These are phyloP conservation scores for Aphidius colemani DNA, from an alignment of 2,888 invertebrate genomes.

Conservation along the genomic window DNA sequence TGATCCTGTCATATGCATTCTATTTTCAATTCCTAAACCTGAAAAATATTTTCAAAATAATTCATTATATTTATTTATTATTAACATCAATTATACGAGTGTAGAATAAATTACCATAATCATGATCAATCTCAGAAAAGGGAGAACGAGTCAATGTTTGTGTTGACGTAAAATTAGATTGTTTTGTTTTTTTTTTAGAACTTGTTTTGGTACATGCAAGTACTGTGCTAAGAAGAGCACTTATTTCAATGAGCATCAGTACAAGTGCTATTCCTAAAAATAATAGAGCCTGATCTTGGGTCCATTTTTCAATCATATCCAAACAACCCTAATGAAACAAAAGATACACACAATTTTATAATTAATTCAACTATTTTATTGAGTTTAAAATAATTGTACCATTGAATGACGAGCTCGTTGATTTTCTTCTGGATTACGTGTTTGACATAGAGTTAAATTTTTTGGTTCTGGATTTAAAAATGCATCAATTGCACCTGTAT, in stretches of 20 bases:
- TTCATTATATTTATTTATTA: no score
- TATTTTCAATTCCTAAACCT: slow-evolving; percentile 52
- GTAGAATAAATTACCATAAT: slow-evolving; percentile 43
- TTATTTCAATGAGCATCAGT: slow-evolving; percentile 74
- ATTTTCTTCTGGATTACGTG: slow-evolving; percentile 64
- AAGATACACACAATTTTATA: no score
- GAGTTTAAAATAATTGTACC: slow-evolving; percentile 58
- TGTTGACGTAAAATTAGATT: slow-evolving; percentile 54
- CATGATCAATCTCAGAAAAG: slow-evolving; percentile 48
- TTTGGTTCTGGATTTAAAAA: slow-evolving; percentile 77
- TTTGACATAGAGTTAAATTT: slow-evolving; percentile 75
- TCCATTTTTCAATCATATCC: slow-evolving; percentile 74
- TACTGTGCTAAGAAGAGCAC: slow-evolving; percentile 72
- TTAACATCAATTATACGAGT: no score
- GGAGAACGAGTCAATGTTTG: slow-evolving; percentile 49
- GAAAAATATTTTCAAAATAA: background rate
- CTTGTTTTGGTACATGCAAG: slow-evolving; percentile 72
- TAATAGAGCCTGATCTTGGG: slow-evolving; percentile 74
- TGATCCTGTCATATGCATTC: slow-evolving; percentile 51
- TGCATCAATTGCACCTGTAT: slow-evolving; percentile 63
- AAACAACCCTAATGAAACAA: slow-evolving; percentile 70
- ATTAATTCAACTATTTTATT: background rate
- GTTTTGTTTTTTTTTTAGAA: slow-evolving; percentile 61
- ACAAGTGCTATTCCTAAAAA: slow-evolving; percentile 71
- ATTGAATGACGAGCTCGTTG: slow-evolving; percentile 66